phyloP scores from a whole-genome alignment of 2,113 vertebrate species.

The Psammodynastes pulverulentus region DNA sequence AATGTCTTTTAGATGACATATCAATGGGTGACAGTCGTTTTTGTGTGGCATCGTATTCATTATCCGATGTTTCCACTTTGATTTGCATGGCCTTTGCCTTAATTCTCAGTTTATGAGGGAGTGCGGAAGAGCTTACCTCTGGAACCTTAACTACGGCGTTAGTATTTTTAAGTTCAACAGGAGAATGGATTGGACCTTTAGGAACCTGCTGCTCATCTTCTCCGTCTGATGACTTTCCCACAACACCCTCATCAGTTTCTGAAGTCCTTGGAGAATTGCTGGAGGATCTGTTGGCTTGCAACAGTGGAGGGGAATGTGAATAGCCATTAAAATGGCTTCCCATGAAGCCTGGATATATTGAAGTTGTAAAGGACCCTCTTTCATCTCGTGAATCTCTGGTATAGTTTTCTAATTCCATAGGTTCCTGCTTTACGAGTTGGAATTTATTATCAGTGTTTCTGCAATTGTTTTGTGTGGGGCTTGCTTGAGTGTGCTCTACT shows the following conservation, averaged over 20 bases:
- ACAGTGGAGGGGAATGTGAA: constrained; percentile 80
- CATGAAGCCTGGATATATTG: constrained; percentile 80
- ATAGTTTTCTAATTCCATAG: constrained; percentile 72
- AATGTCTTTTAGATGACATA: constrained; percentile 73
- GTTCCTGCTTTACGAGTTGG: constrained; percentile 85
- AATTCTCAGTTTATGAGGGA: constrained; percentile 95
- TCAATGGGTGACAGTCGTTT: constrained; percentile 76
- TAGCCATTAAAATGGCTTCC: constrained; percentile 72
- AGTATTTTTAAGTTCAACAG: constrained; percentile 77
- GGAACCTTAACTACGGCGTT: constrained; percentile 85
- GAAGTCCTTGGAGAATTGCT: constrained; percentile 90
- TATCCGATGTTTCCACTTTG: constrained; percentile 87
- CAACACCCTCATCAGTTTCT: constrained; percentile 79
- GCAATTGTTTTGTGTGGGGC: constrained; percentile 65
- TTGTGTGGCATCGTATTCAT: constrained; percentile 79
- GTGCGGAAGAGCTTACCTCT: constrained; percentile 80
- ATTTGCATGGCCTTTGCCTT: constrained; percentile 90
- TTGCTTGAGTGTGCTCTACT: constrained; percentile 64
- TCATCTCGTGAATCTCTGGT: constrained; percentile 73
- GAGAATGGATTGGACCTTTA: constrained; percentile 80
- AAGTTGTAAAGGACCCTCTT: constrained; percentile 70
- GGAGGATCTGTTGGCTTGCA: constrained; percentile 82
- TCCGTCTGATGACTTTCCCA: constrained; percentile 89
- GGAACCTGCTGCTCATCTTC: constrained; percentile 97
- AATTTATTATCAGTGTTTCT: constrained; percentile 71